A percentile compares a stretch with the other conserved stretches of the same genome.
Evolutionary conservation across 2,113 vertebrate genomes (phyloP).

Genomic region (Donacobius atricapilla): DNA sequence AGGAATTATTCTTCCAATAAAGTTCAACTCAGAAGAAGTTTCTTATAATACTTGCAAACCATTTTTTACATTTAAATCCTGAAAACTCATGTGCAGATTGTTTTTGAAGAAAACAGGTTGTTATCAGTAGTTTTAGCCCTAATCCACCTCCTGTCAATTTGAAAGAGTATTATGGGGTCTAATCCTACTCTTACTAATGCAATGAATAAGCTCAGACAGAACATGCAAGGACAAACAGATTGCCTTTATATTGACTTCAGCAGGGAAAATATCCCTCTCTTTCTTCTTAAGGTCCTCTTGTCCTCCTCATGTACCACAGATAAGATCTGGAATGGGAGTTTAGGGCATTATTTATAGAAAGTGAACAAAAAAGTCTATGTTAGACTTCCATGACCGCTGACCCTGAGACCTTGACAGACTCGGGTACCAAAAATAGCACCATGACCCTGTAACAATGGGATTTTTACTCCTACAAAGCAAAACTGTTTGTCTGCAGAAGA

Average conservation of each 20-base stretch:
- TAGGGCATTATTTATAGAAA: background rate
- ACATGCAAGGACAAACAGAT: background rate
- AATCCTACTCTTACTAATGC: slow-evolving; percentile 15
- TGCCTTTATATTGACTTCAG: background rate
- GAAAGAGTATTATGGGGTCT: background rate
- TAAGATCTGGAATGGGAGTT: background rate
- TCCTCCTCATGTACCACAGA: background rate
- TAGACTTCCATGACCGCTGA: background rate
- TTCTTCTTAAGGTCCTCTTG: background rate
- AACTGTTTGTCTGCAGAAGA: background rate
- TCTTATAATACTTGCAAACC: background rate
- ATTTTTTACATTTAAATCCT: background rate
- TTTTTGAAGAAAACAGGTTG: slow-evolving; percentile 25
- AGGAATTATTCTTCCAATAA: background rate
- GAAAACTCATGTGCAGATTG: background rate
- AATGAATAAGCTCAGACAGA: background rate
- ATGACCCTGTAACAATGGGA: background rate
- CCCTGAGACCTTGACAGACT: background rate
- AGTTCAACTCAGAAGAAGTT: background rate
- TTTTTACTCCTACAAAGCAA: background rate
- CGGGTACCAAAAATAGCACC: background rate
- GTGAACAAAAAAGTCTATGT: background rate
- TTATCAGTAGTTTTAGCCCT: slow-evolving; percentile 20
- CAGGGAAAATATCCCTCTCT: background rate
- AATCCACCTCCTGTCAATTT: background rate